Conservation (phyloP, 2,113 vertebrate species). For the Pomatorhinus ruficollis region DNA sequence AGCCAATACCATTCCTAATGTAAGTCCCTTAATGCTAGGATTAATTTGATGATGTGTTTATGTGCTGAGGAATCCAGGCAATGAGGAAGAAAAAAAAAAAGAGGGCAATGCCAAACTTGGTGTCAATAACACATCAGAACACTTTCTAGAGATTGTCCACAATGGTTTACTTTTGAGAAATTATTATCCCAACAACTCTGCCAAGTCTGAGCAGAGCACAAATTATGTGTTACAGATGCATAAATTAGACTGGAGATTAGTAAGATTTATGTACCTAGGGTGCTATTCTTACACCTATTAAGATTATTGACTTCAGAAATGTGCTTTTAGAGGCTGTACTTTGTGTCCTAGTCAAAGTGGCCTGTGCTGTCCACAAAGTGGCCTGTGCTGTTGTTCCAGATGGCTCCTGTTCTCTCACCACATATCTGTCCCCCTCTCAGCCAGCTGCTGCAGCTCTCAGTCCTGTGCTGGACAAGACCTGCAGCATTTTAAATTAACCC, state of each 20-base stretch:
- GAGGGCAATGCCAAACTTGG: not conserved
- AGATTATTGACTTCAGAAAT: not conserved
- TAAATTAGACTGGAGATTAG: not conserved
- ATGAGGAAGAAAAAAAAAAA: not conserved
- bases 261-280: not conserved
- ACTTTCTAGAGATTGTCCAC: not conserved
- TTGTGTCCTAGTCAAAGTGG: not conserved
- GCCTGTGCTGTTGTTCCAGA: not conserved
- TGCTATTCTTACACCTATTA: not conserved
- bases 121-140: not conserved
- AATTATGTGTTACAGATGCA: not conserved
- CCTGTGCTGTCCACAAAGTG: not conserved
- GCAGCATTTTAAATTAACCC: not conserved
- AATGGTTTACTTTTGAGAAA: not conserved
- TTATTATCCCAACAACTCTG: not conserved
- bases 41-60: slow-evolving; percentile 20
- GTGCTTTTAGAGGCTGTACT: not conserved
- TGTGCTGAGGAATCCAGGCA: not conserved
- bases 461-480: not conserved
- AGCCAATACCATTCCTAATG: not conserved
- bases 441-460: not conserved
- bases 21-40: not conserved
- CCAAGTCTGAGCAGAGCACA: not conserved
- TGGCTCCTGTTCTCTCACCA: not conserved
- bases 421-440: not conserved